Base-by-base conservation (phyloP, 2,888 invertebrate species). In the Caenorhabditis sp. region DNA sequence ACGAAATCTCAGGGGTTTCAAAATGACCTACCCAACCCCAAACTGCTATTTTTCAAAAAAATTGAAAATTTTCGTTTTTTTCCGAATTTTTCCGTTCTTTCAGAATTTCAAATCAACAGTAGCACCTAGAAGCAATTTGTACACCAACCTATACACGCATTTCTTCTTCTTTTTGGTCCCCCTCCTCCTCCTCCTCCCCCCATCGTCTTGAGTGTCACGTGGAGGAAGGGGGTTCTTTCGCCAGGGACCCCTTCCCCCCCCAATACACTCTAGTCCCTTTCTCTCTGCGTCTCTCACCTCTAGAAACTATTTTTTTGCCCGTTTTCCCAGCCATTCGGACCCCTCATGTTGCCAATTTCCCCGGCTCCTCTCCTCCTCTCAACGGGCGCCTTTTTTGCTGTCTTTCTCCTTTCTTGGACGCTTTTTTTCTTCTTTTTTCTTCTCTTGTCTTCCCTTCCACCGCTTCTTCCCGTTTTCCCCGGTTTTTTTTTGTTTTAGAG, bases 301-400 rank as follows among this genome's bases (percentile, higher is more conserved):
- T 6, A 1, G 1, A 13, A 24, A 22, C 62, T 40, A 15, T 40
- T 64, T 44, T 15, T n/a, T 26, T 6, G 5, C 47, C 9, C 62
- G n/a, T n/a, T n/a, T n/a, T n/a, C n/a, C n/a, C n/a, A n/a, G n/a
- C 15, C 72, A 62, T 51, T 61, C 70, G 9, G 60, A 61, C 47
- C 53, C 53, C 53, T 47, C 40, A 44, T 60, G 70, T 61, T 37
- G 47, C 53, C 53, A 53, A 53, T 60, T 60, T 60, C 37, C 60
- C 18, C 35, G n/a, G 26, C 58, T 58, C 37, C 58, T 28, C 28
- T 18, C n/a, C 18, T 15, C 32, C 58, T 18, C 9, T 32, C 32
- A 4, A 32, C 9, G 5, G n/a, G n/a, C n/a, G n/a, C 32, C 9
- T 37, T 35, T 58, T 40, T 40, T 40, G 40, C 6, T 22, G 18